A percentile compares a stretch with the other conserved stretches of the same genome.
Evolutionary conservation across 1,140 invertebrate species (phyloP).

Genomic region (Eumeta japonica): DNA sequence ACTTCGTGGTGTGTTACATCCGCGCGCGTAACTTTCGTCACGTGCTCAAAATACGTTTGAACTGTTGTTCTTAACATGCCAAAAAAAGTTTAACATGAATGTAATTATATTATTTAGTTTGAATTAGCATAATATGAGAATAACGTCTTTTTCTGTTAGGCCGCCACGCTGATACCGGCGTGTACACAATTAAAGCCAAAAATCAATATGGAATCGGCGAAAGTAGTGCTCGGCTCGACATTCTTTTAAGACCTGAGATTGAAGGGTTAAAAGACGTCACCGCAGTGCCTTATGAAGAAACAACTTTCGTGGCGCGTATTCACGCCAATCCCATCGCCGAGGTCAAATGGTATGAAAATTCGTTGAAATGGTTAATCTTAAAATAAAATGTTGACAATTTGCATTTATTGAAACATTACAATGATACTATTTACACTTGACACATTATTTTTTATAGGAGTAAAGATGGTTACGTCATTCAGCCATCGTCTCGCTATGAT

Average conservation of each 20-base stretch:
- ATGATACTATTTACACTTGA: background rate
- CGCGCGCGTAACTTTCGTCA: too few species aligned
- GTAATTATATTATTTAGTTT: background rate
- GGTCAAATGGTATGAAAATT: slow-evolving; percentile 66
- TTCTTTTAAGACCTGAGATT: slow-evolving; percentile 74
- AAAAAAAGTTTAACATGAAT: background rate
- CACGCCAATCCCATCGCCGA: slow-evolving; percentile 77
- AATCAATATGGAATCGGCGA: slow-evolving; percentile 76
- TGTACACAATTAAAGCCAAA: slow-evolving; percentile 74
- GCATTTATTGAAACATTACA: background rate
- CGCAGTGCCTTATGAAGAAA: slow-evolving; percentile 69
- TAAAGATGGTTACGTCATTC: slow-evolving; percentile 64
- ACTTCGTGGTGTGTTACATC: too few species aligned
- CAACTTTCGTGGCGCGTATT: slow-evolving; percentile 69
- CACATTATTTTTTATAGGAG: slow-evolving; percentile 42
- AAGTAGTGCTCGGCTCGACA: slow-evolving; percentile 69
- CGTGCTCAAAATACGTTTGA: background rate
- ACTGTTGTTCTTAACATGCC: too few species aligned
- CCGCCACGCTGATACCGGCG: slow-evolving; percentile 73
- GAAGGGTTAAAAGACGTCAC: slow-evolving; percentile 70
- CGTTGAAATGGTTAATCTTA: too few species aligned
- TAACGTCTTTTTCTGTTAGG: slow-evolving; percentile 35
- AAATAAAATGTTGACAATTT: too few species aligned
- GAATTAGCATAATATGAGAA: background rate
- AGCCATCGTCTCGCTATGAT: slow-evolving; percentile 59